Evolutionary conservation across 1,140 invertebrate genomes (phyloP).

Genomic region (Pararge aegeria): DNA sequence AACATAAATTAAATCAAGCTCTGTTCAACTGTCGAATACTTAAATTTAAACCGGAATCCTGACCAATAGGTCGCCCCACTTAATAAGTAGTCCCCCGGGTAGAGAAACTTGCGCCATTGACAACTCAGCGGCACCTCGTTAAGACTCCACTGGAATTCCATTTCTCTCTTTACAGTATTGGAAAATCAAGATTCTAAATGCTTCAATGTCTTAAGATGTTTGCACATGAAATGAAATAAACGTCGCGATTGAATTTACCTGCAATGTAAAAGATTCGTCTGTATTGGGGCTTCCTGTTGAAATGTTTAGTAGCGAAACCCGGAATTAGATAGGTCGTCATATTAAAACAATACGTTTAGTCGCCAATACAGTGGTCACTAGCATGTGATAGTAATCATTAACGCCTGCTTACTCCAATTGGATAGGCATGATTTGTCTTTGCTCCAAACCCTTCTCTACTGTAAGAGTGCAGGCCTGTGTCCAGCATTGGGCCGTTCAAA

Average conservation of each 20-base stretch:
- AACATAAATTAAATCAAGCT: background rate
- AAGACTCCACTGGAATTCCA: constrained; percentile 17
- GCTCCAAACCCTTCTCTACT: too few relatives aligned
- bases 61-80: constrained; percentile 16
- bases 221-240: background rate
- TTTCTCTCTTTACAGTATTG: constrained; percentile 21
- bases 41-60: constrained; percentile 6
- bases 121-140: constrained; percentile 27
- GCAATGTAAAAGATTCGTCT: too few relatives aligned
- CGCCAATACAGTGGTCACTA: too few relatives aligned
- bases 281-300: too few relatives aligned
- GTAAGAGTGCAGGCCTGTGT: too few relatives aligned
- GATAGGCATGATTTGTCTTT: too few relatives aligned
- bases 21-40: constrained; percentile 1
- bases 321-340: too few relatives aligned
- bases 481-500: too few relatives aligned
- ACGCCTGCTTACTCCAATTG: too few relatives aligned
- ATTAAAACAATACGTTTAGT: too few relatives aligned
- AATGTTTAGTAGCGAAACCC: too few relatives aligned
- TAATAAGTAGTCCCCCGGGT: background rate
- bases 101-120: constrained; percentile 22
- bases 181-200: constrained; percentile 23
- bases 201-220: constrained; percentile 9
- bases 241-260: background rate
- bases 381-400: too few relatives aligned